phyloP scores from a whole-genome alignment of 2,888 invertebrate species.

The Incurvaria masculella region DNA sequence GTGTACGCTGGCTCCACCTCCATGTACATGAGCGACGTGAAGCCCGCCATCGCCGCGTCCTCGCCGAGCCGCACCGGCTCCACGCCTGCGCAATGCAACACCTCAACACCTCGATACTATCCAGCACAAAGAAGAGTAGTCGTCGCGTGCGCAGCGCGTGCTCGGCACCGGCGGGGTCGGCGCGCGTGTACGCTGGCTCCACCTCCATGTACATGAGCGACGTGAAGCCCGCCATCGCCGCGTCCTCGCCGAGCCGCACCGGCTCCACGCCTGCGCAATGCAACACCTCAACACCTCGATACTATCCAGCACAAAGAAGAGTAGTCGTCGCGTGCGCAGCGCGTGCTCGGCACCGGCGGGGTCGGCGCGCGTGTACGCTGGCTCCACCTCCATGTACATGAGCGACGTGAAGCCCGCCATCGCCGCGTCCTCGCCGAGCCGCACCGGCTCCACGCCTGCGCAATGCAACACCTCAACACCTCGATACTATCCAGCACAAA shows the following conservation, averaged over 20 bases:
- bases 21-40: conserved; percentile 80
- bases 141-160: too few species aligned
- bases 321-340: too few species aligned
- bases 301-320: too few species aligned
- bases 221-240: conserved; percentile 69
- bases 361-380: conserved; percentile 39
- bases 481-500: too few species aligned
- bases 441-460: conserved; percentile 61
- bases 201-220: conserved; percentile 64
- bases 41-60: conserved; percentile 77
- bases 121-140: too few species aligned
- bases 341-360: too few species aligned
- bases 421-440: conserved; percentile 67
- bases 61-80: conserved; percentile 73
- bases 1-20: conserved; percentile 68
- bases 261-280: conserved; percentile 60
- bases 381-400: conserved; percentile 58
- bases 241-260: conserved; percentile 68
- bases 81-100: conserved; percentile 46
- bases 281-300: neutral
- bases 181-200: conserved; percentile 51
- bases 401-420: conserved; percentile 75
- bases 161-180: conserved; percentile 66
- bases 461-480: too few species aligned
- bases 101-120: too few species aligned